Evolutionary conservation across 2,888 invertebrate genomes (phyloP).

Genomic region (Himalopsyche tibetana): DNA sequence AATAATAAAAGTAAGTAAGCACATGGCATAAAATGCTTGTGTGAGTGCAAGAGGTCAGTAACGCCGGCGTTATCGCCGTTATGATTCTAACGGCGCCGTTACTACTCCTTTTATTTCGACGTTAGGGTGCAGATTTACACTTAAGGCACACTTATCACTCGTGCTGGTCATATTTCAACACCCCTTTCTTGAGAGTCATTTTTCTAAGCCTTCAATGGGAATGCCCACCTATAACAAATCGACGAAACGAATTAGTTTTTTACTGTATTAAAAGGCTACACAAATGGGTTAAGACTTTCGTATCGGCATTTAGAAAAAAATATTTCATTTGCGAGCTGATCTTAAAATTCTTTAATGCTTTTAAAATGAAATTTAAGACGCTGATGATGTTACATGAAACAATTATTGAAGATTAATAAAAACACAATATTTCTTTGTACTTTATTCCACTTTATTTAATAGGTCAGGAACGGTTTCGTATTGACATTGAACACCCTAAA

Average conservation of each 20-base stretch:
- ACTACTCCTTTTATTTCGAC: constrained; percentile 8
- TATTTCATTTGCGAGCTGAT: too few relatives aligned
- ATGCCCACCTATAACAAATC: background rate
- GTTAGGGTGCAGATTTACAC: background rate
- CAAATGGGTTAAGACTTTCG: too few relatives aligned
- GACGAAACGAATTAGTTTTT: background rate
- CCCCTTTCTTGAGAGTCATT: background rate
- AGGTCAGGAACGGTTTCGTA: too few relatives aligned
- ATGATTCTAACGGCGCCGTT: constrained; percentile 20
- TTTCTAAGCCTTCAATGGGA: background rate
- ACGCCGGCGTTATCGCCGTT: constrained; percentile 23
- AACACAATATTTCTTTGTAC: too few relatives aligned
- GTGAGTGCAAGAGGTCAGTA: constrained; percentile 25
- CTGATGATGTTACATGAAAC: too few relatives aligned
- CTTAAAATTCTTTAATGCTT: too few relatives aligned
- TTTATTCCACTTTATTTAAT: too few relatives aligned
- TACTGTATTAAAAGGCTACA: background rate
- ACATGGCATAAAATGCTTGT: background rate
- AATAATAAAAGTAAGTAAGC: background rate
- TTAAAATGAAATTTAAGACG: too few relatives aligned
- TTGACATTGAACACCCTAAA: too few relatives aligned
- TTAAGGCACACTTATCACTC: constrained; percentile 15
- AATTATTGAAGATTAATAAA: too few relatives aligned
- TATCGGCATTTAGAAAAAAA: too few relatives aligned
- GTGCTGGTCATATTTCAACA: background rate